These are phyloP conservation scores for Drepanosiphum platanoidis DNA, from an alignment of 2,888 invertebrate species.

Conservation along the genomic window DNA sequence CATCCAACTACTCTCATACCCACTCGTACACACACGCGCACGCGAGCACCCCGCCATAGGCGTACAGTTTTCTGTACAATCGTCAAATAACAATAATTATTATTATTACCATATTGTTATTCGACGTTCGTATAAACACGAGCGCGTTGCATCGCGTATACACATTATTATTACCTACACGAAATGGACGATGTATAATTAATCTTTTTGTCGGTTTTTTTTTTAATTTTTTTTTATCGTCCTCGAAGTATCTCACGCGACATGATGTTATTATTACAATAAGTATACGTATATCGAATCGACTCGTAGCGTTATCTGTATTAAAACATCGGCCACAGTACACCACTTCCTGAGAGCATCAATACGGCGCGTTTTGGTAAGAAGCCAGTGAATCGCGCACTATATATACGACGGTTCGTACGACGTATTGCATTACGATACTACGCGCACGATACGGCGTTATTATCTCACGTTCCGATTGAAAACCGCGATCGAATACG, in stretches of 20 bases:
- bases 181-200: too few species aligned
- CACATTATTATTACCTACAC: too few species aligned
- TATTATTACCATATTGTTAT: neutral
- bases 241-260: neutral
- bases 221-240: neutral
- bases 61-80: neutral
- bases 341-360: slow-evolving; percentile 20
- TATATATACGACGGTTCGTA: neutral
- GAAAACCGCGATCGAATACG: slow-evolving; percentile 11
- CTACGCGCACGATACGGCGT: neutral
- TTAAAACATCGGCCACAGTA: slow-evolving; percentile 15
- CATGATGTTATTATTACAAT: too few species aligned
- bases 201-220: neutral
- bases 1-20: neutral
- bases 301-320: slow-evolving; percentile 19
- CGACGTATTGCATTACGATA: neutral
- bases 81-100: neutral
- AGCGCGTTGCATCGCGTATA: too few species aligned
- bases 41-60: neutral
- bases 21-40: too few species aligned
- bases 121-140: neutral
- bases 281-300: neutral
- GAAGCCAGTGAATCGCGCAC: slow-evolving; percentile 28
- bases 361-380: slow-evolving; percentile 25
- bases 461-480: slow-evolving; percentile 31